Percentiles rank a stretch among this genome's conserved stretches.
These are phyloP conservation scores for Stratiolaelaps scimitus DNA, from an alignment of 1,140 invertebrate species.

Conservation along the genomic window DNA sequence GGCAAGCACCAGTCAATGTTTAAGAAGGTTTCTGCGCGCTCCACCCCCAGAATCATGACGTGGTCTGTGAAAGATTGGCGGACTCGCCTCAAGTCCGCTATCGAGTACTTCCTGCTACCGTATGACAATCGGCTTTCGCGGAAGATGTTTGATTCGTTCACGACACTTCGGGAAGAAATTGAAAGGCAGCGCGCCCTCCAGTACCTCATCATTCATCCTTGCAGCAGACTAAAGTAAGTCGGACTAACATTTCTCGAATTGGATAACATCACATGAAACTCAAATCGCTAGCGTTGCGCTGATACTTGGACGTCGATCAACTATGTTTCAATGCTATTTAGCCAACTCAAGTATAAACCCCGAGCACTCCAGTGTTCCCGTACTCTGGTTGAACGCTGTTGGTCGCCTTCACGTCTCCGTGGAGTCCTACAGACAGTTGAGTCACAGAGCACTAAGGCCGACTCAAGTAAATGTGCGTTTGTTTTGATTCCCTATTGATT, in stretches of 20 bases:
- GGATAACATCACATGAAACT: no score
- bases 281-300: no score
- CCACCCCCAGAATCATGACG: no score
- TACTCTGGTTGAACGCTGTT: background rate
- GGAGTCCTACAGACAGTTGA: background rate
- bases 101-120: constrained; percentile 1
- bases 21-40: no score
- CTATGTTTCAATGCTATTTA: no score
- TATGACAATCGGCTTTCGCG: constrained; percentile 6
- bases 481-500: no score
- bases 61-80: no score
- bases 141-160: background rate
- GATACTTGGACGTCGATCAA: no score
- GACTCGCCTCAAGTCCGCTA: background rate
- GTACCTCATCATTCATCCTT: constrained; percentile 5
- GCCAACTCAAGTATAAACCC: no score
- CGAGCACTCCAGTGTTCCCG: background rate
- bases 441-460: background rate
- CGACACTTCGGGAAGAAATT: background rate
- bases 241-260: background rate
- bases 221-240: constrained; percentile 14
- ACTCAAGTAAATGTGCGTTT: no score
- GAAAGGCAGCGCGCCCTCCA: background rate
- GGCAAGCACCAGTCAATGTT: no score
- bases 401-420: background rate